Conservation (phyloP, 2,113 vertebrate genomes). For the Zingel zingel region DNA sequence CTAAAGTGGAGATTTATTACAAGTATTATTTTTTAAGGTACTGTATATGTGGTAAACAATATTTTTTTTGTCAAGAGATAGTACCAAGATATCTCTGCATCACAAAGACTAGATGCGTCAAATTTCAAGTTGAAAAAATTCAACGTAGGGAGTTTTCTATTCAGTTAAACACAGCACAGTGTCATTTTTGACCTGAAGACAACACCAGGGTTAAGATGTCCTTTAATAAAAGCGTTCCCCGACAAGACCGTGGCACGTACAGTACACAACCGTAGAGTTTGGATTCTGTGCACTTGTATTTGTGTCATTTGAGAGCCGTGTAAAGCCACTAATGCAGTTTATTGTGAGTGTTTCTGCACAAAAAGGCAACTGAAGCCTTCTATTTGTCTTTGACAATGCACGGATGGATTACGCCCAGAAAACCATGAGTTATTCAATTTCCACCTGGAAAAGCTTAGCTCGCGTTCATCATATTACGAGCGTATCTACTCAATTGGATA, state of each 20-base stretch:
- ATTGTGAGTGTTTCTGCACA: slow-evolving; percentile 35
- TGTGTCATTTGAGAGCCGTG: slow-evolving; percentile 47
- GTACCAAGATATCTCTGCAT: no score
- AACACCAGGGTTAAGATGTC: slow-evolving; percentile 1
- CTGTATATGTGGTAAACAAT: no score
- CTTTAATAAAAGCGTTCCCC: slow-evolving; percentile 20
- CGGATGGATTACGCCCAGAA: slow-evolving; percentile 76
- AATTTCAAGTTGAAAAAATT: no score
- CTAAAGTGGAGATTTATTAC: no score
- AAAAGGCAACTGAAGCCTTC: slow-evolving; percentile 27
- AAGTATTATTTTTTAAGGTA: no score
- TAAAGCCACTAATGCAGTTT: slow-evolving; percentile 59
- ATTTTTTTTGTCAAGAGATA: no score
- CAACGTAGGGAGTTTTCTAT: no score
- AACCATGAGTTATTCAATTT: slow-evolving; percentile 87
- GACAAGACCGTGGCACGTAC: not conserved
- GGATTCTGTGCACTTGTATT: slow-evolving; percentile 36
- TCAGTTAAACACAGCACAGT: no score
- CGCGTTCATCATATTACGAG: slow-evolving; percentile 76
- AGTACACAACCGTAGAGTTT: slow-evolving; percentile 10
- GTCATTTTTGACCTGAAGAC: no score
- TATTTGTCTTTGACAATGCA: slow-evolving; percentile 77
- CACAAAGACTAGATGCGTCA: no score
- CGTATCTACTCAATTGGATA: slow-evolving; percentile 81
- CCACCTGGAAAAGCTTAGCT: slow-evolving; percentile 83